Percentiles rank a stretch among this genome's conserved stretches.
Conservation (phyloP, 2,113 vertebrate genomes). For the Spea multiplicata region DNA sequence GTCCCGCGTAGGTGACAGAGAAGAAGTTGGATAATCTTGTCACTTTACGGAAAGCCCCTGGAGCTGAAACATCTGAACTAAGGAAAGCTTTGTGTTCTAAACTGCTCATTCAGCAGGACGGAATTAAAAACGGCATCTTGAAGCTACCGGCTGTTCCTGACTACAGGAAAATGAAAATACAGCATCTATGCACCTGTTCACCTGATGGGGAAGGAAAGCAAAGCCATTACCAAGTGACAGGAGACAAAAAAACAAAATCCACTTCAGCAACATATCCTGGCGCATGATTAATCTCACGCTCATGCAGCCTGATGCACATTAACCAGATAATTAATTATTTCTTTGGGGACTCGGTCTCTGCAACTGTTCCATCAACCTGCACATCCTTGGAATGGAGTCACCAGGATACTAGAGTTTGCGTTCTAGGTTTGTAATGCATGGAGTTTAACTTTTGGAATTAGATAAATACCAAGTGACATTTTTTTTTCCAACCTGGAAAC, state of each 20-base stretch:
- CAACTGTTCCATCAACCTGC: slow-evolving; percentile 89
- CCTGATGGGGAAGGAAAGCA: slow-evolving; percentile 75
- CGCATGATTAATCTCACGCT: slow-evolving; percentile 92
- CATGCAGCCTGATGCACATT: slow-evolving; percentile 92
- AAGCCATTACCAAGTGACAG: slow-evolving; percentile 79
- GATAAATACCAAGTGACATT: no score
- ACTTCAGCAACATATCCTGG: slow-evolving; percentile 81
- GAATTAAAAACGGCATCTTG: slow-evolving; percentile 59
- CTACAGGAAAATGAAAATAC: slow-evolving; percentile 75
- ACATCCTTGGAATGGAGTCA: slow-evolving; percentile 62
- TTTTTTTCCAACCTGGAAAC: no score
- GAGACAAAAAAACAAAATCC: slow-evolving; percentile 77
- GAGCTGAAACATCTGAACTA: slow-evolving; percentile 56
- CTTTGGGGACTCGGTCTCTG: slow-evolving; percentile 84
- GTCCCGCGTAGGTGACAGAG: slow-evolving; percentile 3
- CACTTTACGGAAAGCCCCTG: slow-evolving; percentile 51
- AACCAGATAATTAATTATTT: slow-evolving; percentile 99
- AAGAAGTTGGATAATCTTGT: slow-evolving; percentile 49
- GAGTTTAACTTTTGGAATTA: no score
- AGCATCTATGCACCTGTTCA: slow-evolving; percentile 79
- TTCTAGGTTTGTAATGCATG: not conserved
- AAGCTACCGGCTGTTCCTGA: slow-evolving; percentile 72
- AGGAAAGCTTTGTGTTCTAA: slow-evolving; percentile 55
- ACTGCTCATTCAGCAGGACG: slow-evolving; percentile 72
- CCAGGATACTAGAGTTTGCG: slow-evolving; percentile 56